Conservation (phyloP, 2,888 invertebrate genomes). For the Tenthredo amoena region DNA sequence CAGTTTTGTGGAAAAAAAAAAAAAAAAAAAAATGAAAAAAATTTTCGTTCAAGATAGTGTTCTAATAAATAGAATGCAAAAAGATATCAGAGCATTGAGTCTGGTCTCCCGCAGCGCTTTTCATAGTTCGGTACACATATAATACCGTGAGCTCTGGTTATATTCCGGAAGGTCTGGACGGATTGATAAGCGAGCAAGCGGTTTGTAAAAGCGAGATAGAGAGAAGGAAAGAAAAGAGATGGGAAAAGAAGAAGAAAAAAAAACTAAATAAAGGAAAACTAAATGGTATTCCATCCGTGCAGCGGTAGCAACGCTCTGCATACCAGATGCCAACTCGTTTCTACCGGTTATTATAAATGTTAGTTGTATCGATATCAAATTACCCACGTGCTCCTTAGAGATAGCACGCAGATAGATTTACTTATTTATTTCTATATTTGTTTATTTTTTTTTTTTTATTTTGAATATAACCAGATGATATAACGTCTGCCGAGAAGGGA, state of each 20-base stretch:
- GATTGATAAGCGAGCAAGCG: constrained; percentile 36
- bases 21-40: neutral
- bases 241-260: neutral
- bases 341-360: constrained; percentile 50
- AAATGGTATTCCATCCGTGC: constrained; percentile 11
- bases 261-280: neutral
- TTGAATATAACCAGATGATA: constrained; percentile 38
- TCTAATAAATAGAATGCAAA: constrained; percentile 2
- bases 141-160: constrained; percentile 18
- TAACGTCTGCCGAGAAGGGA: constrained; percentile 34
- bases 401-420: constrained; percentile 24
- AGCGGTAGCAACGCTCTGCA: constrained; percentile 35
- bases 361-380: constrained; percentile 50
- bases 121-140: neutral
- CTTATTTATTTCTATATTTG: constrained; percentile 21
- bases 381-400: constrained; percentile 30
- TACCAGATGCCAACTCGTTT: constrained; percentile 44
- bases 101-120: constrained; percentile 2
- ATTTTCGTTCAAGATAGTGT: neutral
- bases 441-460: constrained; percentile 16
- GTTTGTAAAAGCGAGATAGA: neutral
- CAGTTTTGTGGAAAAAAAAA: neutral
- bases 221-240: neutral
- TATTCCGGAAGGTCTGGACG: constrained; percentile 31
- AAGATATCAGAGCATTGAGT: neutral